Percentiles rank a stretch among this genome's conserved stretches.
These are phyloP conservation scores for Drosophila nasuta DNA, from an alignment of 1,140 invertebrate genomes.

Conservation along the genomic window DNA sequence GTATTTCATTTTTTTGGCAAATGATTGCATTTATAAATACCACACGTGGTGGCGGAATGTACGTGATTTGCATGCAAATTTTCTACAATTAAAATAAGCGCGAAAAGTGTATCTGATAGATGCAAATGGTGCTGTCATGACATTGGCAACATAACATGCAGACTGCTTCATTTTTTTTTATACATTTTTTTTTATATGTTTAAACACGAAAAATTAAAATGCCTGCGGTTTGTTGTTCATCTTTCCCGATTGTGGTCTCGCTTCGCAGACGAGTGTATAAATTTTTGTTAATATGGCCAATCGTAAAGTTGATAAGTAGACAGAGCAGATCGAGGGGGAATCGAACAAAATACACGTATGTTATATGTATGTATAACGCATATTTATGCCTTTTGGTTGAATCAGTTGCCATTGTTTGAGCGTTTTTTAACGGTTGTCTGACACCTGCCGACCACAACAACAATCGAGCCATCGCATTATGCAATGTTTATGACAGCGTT, in stretches of 20 bases:
- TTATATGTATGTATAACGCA: conserved; percentile 13
- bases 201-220: conserved; percentile 64
- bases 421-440: conserved; percentile 33
- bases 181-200: conserved; percentile 12
- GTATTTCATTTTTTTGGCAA: conserved; percentile 42
- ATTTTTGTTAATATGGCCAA: conserved; percentile 71
- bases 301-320: conserved; percentile 62
- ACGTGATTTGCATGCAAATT: conserved; percentile 74
- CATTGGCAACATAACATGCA: conserved; percentile 47
- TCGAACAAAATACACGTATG: neutral
- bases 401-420: conserved; percentile 33
- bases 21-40: conserved; percentile 50
- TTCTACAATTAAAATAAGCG: conserved; percentile 48
- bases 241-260: conserved; percentile 49
- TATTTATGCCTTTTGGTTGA: conserved; percentile 22
- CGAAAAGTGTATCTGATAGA: conserved; percentile 66
- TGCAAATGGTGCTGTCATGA: conserved; percentile 51
- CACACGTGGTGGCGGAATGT: conserved; percentile 17
- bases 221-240: conserved; percentile 53
- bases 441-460: conserved; percentile 27
- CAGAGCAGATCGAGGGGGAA: neutral
- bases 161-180: conserved; percentile 29
- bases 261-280: conserved; percentile 60
- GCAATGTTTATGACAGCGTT: conserved; percentile 26
- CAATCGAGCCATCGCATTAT: conserved; percentile 25